Base-by-base conservation (phyloP, 1,140 invertebrate genomes). In the Nephila pilipes region DNA sequence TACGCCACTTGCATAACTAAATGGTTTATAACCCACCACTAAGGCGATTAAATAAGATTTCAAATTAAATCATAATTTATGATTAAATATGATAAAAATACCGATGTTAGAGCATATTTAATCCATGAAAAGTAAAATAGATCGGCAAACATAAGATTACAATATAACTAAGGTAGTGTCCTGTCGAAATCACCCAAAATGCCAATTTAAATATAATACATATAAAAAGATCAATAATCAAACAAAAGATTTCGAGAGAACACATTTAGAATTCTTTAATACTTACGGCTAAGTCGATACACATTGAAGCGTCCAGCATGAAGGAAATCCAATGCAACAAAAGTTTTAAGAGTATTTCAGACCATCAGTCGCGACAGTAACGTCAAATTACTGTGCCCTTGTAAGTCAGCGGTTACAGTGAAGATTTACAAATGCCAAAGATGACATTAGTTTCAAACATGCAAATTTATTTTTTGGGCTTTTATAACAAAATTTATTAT, bases 221-320 rank as follows among this genome's bases (percentile, higher is more conserved):
- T 1, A 5, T 46, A 46, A 46, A 46, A 46, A 5, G 8, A 46
- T 46, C 4, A 46, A 5, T 46, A 5, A 46, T 46, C 4, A 3
- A 46, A 3, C 2, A 46, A 46, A 46, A 46, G 4, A 46, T 46
- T 46, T 46, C 8, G 4, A 46, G 8, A 46, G 1, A 46, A 8
- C 4, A 69, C 54, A 88, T 46, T 5, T 46, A 8, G 8, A 8
- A 46, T 46, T 8, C 8, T 46, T 46, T 46, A 46, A 81, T n/a
- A 60, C 90, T 92, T 85, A 92, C 90, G 80, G 79, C 90, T 92
- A 92, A 81, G 90, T 92, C 90, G 90, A 92, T 92, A 92, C 90
- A 92, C 90, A 92, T 92, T 92, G 90, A 92, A 92, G 90, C 90
- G 90, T 92, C 90, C 90, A 92, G 90, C 90, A 92, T 92, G 90